Evolutionary conservation across 2,797 vertebrate species (phyloP), one percentile per base, ranked within the genome.

Genomic region (Rhadinocentrus ornatus): DNA sequence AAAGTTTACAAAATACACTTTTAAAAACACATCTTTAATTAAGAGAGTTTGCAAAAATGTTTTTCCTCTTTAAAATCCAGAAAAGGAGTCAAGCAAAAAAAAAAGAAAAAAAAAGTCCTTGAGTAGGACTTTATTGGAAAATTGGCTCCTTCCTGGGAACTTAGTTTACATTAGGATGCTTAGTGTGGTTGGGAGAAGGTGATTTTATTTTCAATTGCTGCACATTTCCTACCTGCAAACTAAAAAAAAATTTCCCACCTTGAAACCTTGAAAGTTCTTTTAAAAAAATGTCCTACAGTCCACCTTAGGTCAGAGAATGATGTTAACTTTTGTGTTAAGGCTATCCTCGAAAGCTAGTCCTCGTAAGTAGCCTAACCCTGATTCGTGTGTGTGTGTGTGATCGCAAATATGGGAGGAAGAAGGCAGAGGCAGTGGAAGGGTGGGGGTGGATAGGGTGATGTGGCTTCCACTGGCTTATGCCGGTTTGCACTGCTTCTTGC

Each of bases 401-500:
- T 13, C 53, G 69, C 69, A 84, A 74, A 67, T 77, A 80, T 81
- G 84, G 74, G 66, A 88, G 83, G 77, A 87, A 86, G 82, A 84
- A 87, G 80, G 66, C 61, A 7, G 75, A 61, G 83, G 77, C 79
- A 76, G 86, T 50, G 37, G 26, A 29, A 71, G 78, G 57, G 82
- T 12, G 65, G 65, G 63, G 71, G 77, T 46, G 74, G 79, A 20
- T 46, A 29, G 55, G 57, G 50, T 53, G 63, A 69, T 78, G 81
- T 52, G 68, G 84, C 82, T 80, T 81, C 15, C 75, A 44, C 92
- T 91, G 93, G 91, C 86, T 93, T 76, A 84, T 46, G 76, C 93
- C 90, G 90, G 92, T 93, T 93, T 89, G 83, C 29, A 41, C 92
- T 86, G 93, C 92, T 90, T 93, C 81, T 81, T 62, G 0, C 91